Evolutionary conservation across 2,113 vertebrate genomes (phyloP).

Genomic region (Delphinapterus leucas): DNA sequence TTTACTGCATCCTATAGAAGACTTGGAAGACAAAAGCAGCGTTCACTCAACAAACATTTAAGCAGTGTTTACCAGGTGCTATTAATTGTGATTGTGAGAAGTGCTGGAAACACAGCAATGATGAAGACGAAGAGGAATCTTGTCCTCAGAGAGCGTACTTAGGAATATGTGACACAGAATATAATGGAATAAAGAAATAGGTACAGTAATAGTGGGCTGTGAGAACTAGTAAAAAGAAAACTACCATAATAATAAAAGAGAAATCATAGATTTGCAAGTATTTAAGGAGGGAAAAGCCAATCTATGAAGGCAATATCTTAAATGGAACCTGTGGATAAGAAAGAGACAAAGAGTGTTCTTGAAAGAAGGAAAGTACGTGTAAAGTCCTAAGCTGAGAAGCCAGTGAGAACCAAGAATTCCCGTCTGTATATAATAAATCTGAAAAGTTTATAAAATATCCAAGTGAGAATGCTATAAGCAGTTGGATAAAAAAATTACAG

Average conservation of each 20-base stretch:
- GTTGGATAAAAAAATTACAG: background rate
- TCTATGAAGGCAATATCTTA: background rate
- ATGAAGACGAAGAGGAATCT: background rate
- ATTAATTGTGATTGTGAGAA: background rate
- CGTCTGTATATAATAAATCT: background rate
- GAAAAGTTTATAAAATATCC: background rate
- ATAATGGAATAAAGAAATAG: background rate
- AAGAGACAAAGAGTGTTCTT: background rate
- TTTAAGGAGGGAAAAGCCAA: background rate
- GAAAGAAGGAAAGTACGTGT: background rate
- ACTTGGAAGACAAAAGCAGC: background rate
- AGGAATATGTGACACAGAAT: background rate
- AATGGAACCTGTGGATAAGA: background rate
- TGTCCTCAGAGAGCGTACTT: background rate
- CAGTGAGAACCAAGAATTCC: background rate
- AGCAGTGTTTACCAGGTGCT: background rate
- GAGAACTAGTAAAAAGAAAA: background rate
- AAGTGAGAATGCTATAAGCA: background rate
- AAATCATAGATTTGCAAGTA: background rate
- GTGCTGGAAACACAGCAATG: background rate
- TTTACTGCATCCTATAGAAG: background rate
- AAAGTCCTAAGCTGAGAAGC: background rate
- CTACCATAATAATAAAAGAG: background rate
- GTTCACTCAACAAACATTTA: background rate
- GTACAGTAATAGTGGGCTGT: background rate